Base-by-base conservation (phyloP, 2,888 invertebrate genomes). In the Drosophila kanekoi region DNA sequence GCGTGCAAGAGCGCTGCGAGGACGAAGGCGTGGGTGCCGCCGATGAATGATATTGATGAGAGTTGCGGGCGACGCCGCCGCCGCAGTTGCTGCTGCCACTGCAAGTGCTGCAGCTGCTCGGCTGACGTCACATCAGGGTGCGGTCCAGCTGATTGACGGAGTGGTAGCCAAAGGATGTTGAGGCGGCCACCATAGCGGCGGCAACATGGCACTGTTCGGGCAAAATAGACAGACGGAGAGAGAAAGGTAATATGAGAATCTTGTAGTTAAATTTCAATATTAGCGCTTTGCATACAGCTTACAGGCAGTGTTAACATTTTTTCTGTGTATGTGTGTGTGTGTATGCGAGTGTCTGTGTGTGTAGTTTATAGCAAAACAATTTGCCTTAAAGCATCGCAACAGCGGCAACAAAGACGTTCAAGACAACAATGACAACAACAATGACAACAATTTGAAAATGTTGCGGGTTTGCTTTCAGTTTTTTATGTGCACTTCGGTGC, bases 61-160 rank as follows among this genome's bases (percentile, higher is more conserved):
- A 88, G 47, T 75, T 79, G 64, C 77, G 84, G 63, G 32, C 72
- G 53, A 51, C 74, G 43, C 18, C 87, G 51, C 84, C 87, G 47
- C 89, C 91, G 80, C 91, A 92, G 87, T 91, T 92, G 90, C 92
- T 92, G 86, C 91, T 91, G 76, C 90, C 91, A 79, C 92, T 92
- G 77, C 92, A 92, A 76, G 92, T 91, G 85, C 92, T 92, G 89
- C 92, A 92, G 86, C 92, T 92, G 91, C 92, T 92, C n/a, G 91
- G 91, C 84, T 92, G 92, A 52, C 92, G 92, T 92, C 92, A 92
- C 88, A 92, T 92, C 80, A 92, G 89, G 61, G 90, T 91, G 56
- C 92, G 92, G 72, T 92, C 92, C 77, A 92, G 89, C 79, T 92
- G 92, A 83, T 92, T 92, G 64, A 92, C 92, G 35, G 92, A 92